phyloP scores from a whole-genome alignment of 2,113 vertebrate species.

The Hemiscyllium ocellatum region DNA sequence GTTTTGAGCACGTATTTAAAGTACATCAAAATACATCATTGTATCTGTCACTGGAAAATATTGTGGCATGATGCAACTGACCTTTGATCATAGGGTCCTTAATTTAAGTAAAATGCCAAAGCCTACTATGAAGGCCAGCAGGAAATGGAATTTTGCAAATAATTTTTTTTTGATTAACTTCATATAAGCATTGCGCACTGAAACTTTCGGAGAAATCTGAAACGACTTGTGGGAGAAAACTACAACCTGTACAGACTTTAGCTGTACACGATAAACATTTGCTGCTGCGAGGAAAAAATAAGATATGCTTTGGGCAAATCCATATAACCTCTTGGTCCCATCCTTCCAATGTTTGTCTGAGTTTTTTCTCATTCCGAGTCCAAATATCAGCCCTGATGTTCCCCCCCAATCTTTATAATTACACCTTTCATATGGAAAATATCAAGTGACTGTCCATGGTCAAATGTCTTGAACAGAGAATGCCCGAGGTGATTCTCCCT shows the following conservation, averaged over 20 bases:
- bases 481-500: not conserved
- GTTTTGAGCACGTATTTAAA: not conserved
- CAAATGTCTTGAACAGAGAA: not conserved
- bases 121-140: not conserved
- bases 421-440: not conserved
- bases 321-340: not conserved
- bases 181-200: not conserved
- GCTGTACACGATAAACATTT: not conserved
- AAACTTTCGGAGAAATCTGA: not conserved
- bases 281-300: not conserved
- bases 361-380: not conserved
- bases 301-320: not conserved
- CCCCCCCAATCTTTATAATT: not conserved
- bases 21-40: not conserved
- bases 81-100: not conserved
- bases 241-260: not conserved
- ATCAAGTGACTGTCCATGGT: not conserved
- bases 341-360: not conserved
- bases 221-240: not conserved
- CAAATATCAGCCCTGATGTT: not conserved
- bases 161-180: not conserved
- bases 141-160: not conserved
- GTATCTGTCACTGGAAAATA: not conserved
- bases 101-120: not conserved
- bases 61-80: not conserved